Evolutionary conservation across 1,140 invertebrate genomes (phyloP).

Genomic region (Lepidostoma basale): DNA sequence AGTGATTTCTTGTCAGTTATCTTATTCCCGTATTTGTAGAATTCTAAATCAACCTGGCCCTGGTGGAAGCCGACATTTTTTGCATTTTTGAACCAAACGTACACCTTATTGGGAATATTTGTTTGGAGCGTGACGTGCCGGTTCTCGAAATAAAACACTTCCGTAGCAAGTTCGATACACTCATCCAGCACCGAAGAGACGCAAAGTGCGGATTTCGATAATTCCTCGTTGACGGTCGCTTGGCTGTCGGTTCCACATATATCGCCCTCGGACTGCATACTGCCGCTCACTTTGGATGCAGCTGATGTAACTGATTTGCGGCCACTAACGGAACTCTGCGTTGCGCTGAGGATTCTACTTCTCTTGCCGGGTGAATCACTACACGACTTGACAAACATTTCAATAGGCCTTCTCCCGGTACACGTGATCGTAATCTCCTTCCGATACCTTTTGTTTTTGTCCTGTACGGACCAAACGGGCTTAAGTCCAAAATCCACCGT

Average conservation of each 20-base stretch:
- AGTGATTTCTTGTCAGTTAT: background rate
- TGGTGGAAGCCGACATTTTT: conserved; percentile 21
- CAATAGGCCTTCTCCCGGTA: conserved; percentile 11
- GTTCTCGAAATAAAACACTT: conserved; percentile 24
- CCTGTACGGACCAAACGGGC: conserved; percentile 15
- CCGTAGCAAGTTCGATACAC: background rate
- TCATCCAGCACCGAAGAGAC: conserved; percentile 10
- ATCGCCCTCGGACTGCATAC: background rate
- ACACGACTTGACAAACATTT: background rate
- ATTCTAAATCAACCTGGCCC: conserved; percentile 18
- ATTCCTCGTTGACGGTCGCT: background rate
- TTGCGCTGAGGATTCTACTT: no score
- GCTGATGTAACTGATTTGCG: background rate
- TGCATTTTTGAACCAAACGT: conserved; percentile 26
- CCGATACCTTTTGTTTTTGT: conserved; percentile 2
- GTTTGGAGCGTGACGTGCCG: background rate
- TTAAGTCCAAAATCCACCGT: conserved; percentile 18
- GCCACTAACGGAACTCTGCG: no score
- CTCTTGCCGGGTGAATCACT: background rate
- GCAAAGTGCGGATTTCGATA: background rate
- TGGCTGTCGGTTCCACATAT: background rate
- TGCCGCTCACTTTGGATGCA: background rate
- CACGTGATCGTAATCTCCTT: conserved; percentile 3
- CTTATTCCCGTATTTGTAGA: conserved; percentile 27
- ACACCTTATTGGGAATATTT: background rate